Base-by-base conservation (phyloP, 2,888 invertebrate species). In the Aspidiotus destructor region DNA sequence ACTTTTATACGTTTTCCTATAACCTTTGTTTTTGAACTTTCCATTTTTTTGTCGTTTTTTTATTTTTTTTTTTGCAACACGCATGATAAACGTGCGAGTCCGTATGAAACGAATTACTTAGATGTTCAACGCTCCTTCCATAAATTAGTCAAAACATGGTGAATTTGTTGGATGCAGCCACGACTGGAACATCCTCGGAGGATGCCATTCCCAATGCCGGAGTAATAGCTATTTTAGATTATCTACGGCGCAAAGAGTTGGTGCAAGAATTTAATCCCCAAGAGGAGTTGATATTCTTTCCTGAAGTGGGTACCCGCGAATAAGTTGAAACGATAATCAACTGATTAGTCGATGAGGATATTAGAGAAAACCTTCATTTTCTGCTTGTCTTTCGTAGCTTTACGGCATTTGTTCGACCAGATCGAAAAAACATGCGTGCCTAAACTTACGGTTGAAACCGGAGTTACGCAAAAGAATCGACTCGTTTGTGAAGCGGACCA, bases 351-450 rank as follows among this genome's bases (percentile, higher is more conserved):
- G 5, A 8, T 55, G 8, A 57, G 10, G 11, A 15, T 16, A 1
- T 16, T n/a, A n/a, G 15, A 10, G 6, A n/a, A 57, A 57, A 17
- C 15, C 2, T 16, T n/a, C 10, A 15, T 48, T 48, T 48, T 48
- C 48, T 11, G 6, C n/a, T n/a, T 48, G 48, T 48, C 52, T 1
- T n/a, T 16, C 28, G n/a, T 63, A 63, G 63, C 41, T 63, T 15
- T 63, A 63, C 17, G 63, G 63, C 16, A 63, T 63, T 48, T 63
- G 63, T n/a, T 53, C 63, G 16, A 13, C 53, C 16, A 28, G 28
- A 28, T 28, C 28, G 5, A 54, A 17, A 10, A 63, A 17, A 28
- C 63, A 63, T 52, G 28, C 52, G 40, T 63, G 63, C 54, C 54
- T 63, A n/a, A 41, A 63, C 54, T 28, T 63, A 16, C 52, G 41